Evolutionary conservation across 2,888 invertebrate species (phyloP).

Genomic region (Nomada goodeniana): DNA sequence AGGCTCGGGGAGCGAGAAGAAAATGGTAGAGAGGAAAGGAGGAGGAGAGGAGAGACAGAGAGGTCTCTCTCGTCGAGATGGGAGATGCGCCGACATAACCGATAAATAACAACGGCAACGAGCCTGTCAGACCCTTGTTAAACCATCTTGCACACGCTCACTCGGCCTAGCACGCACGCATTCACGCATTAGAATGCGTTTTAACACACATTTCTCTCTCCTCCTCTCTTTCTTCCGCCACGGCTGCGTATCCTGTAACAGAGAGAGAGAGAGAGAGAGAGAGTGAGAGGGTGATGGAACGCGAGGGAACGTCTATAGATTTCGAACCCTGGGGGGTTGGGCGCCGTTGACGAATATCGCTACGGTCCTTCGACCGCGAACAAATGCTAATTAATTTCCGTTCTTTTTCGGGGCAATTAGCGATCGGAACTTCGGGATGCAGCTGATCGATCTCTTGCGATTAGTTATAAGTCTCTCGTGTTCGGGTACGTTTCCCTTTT

Average conservation of each 20-base stretch:
- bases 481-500: too few species aligned
- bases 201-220: slow-evolving; percentile 65
- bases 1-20: slow-evolving; percentile 7
- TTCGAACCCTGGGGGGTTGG: slow-evolving; percentile 50
- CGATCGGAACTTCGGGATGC: background rate
- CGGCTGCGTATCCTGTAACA: background rate
- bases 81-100: slow-evolving; percentile 83
- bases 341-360: slow-evolving; percentile 65
- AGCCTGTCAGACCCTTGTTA: slow-evolving; percentile 84
- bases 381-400: slow-evolving; percentile 67
- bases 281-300: background rate
- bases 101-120: slow-evolving; percentile 84
- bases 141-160: slow-evolving; percentile 77
- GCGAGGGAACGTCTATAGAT: slow-evolving; percentile 50
- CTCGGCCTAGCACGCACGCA: slow-evolving; percentile 69
- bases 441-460: background rate
- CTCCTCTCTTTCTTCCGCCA: slow-evolving; percentile 20
- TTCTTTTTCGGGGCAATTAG: slow-evolving; percentile 44
- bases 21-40: slow-evolving; percentile 32
- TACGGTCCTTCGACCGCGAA: slow-evolving; percentile 41
- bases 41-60: slow-evolving; percentile 27
- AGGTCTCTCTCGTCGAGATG: slow-evolving; percentile 77
- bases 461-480: too few species aligned
- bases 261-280: background rate
- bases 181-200: slow-evolving; percentile 75